phyloP scores from a whole-genome alignment of 2,797 vertebrate genomes.

The Ficedula albicollis region DNA sequence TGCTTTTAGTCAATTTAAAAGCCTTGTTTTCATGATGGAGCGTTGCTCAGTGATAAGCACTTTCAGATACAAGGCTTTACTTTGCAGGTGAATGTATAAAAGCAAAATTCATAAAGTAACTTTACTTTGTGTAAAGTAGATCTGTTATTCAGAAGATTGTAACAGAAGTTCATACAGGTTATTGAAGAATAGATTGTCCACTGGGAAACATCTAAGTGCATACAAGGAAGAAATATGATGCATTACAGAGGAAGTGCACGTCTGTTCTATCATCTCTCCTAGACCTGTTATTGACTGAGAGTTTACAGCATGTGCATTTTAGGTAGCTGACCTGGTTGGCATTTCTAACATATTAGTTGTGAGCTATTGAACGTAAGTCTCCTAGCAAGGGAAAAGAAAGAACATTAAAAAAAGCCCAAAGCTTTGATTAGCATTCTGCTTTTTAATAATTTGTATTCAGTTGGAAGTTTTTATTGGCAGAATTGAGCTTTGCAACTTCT shows the following conservation, averaged over 20 bases:
- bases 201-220: slow-evolving; percentile 13
- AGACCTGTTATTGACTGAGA: not conserved
- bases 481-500: not conserved
- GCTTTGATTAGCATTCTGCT: not conserved
- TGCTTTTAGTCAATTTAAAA: not conserved
- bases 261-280: not conserved
- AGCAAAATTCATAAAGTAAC: slow-evolving; percentile 9
- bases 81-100: not conserved
- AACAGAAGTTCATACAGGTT: not conserved
- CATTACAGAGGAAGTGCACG: not conserved
- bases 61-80: slow-evolving; percentile 15
- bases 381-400: not conserved
- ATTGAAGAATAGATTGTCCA: slow-evolving; percentile 27
- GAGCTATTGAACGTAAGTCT: not conserved
- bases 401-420: not conserved
- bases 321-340: not conserved
- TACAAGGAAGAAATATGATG: not conserved
- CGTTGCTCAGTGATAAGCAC: not conserved
- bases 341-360: not conserved
- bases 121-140: slow-evolving; percentile 1
- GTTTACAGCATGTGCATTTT: not conserved
- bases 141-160: slow-evolving; percentile 18
- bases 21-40: not conserved
- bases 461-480: not conserved
- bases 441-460: not conserved